phyloP scores from a whole-genome alignment of 1,140 invertebrate species.

The Glossosoma conforme region DNA sequence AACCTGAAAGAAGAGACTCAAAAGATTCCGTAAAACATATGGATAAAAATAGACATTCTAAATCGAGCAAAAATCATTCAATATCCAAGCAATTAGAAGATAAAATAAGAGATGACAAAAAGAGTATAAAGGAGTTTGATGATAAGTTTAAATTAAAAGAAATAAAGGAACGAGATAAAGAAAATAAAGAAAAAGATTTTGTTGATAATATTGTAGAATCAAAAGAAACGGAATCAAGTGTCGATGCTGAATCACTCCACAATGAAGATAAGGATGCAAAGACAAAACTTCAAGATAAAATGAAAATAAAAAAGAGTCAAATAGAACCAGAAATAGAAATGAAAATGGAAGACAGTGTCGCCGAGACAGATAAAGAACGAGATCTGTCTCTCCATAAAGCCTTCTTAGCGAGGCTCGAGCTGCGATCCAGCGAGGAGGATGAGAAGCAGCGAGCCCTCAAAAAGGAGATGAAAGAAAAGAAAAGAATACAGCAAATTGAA shows the following conservation, averaged over 20 bases:
- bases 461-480: constrained; percentile 53
- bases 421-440: constrained; percentile 53
- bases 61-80: constrained; percentile 42
- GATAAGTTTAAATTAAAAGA: constrained; percentile 34
- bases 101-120: constrained; percentile 53
- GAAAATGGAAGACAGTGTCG: constrained; percentile 9
- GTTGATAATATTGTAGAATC: neutral
- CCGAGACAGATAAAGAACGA: constrained; percentile 22
- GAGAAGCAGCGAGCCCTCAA: constrained; percentile 51
- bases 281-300: constrained; percentile 20
- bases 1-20: constrained; percentile 61
- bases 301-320: constrained; percentile 17
- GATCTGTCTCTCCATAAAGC: constrained; percentile 52
- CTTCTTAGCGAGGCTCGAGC: constrained; percentile 58
- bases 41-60: constrained; percentile 48
- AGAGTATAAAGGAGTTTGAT: constrained; percentile 46
- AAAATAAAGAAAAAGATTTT: constrained; percentile 19
- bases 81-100: constrained; percentile 51
- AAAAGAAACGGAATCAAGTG: neutral
- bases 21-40: constrained; percentile 56
- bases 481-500: constrained; percentile 48
- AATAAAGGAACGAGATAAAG: constrained; percentile 36
- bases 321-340: constrained; percentile 18
- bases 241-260: neutral
- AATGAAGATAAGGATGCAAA: neutral